These are phyloP conservation scores for Trididemnum miniatum DNA, from an alignment of 23 tunicate genomes.

Conservation along the genomic window DNA sequence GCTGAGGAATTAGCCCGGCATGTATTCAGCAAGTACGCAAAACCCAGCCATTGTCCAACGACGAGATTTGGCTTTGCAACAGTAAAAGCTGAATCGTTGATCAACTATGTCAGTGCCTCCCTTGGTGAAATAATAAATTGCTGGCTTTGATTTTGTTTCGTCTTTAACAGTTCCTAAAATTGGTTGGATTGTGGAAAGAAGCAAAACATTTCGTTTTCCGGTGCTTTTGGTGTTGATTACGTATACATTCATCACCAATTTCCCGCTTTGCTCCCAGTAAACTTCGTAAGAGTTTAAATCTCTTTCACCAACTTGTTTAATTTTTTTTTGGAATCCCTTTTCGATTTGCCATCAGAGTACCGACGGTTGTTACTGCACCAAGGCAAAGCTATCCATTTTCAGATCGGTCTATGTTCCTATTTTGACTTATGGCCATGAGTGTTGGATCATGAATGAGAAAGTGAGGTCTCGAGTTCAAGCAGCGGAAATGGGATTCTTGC, in stretches of 20 bases:
- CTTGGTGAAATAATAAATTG: neutral
- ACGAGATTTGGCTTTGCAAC: neutral
- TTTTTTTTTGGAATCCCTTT: neutral
- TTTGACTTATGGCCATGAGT: too few relatives aligned
- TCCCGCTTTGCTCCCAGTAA: neutral
- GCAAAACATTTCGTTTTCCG: neutral
- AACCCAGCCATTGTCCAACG: neutral
- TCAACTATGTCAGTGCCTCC: neutral
- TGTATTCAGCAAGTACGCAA: too few relatives aligned
- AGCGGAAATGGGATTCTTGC: too few relatives aligned
- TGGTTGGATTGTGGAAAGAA: neutral
- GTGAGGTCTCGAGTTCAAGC: too few relatives aligned
- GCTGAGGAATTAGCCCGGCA: too few relatives aligned
- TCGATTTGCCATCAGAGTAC: neutral
- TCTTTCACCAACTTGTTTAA: neutral
- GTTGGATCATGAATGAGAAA: too few relatives aligned
- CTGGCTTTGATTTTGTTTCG: neutral
- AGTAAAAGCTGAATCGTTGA: neutral
- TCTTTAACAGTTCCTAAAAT: neutral
- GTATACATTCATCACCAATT: neutral
- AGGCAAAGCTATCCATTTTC: too few relatives aligned
- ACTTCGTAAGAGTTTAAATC: neutral
- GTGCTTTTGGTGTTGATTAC: too few relatives aligned
- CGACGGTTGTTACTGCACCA: neutral
- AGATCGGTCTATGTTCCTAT: too few relatives aligned